phyloP scores from a whole-genome alignment of 2,797 vertebrate genomes.

The Limnodromus scolopaceus region DNA sequence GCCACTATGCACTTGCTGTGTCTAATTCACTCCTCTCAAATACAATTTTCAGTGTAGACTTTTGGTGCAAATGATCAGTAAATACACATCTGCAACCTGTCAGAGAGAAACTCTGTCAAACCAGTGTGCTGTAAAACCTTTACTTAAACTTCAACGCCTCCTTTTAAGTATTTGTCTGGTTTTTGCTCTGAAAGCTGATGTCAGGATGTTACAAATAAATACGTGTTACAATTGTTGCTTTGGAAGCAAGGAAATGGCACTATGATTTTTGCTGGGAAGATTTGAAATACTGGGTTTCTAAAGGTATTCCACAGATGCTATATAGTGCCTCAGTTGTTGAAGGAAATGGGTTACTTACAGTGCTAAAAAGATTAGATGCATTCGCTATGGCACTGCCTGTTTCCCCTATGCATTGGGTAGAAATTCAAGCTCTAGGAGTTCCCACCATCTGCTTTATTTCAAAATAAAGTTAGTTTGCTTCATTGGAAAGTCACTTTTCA shows the following conservation, averaged over 20 bases:
- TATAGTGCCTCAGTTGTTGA: background rate
- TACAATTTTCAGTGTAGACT: background rate
- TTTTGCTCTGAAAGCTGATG: background rate
- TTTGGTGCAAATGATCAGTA: background rate
- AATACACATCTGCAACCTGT: background rate
- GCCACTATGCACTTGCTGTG: background rate
- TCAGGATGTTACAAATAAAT: background rate
- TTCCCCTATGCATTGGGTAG: background rate
- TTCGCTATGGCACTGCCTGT: background rate
- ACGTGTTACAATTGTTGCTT: background rate
- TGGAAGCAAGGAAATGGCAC: background rate
- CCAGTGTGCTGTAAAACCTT: background rate
- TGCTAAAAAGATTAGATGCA: background rate
- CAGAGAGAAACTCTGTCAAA: background rate
- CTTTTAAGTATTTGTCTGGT: background rate
- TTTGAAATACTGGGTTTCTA: background rate
- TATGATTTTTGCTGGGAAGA: background rate
- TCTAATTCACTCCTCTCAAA: background rate
- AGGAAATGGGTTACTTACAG: background rate
- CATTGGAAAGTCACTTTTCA: background rate
- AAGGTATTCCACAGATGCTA: background rate
- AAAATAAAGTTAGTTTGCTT: background rate
- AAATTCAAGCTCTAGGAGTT: background rate
- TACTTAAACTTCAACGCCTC: background rate
- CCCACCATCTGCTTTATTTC: background rate